Percentiles rank a stretch among this genome's conserved stretches.
phyloP scores from a whole-genome alignment of 2,113 vertebrate species.

The Zosterops borbonicus region DNA sequence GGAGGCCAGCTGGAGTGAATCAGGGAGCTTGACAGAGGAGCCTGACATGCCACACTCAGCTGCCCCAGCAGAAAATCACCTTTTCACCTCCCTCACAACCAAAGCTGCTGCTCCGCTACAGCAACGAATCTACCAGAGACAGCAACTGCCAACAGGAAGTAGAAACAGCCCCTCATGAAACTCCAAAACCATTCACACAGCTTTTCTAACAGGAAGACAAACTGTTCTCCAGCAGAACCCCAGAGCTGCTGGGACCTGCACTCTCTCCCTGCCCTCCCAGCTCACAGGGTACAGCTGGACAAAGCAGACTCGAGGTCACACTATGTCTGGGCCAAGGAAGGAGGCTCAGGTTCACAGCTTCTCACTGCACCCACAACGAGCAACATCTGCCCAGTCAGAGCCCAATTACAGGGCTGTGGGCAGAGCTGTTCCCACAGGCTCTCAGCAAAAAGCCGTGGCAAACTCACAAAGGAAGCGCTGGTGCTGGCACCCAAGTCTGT shows the following conservation, averaged over 20 bases:
- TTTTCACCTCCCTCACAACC: background rate
- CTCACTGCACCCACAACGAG: background rate
- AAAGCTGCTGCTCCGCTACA: background rate
- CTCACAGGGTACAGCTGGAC: background rate
- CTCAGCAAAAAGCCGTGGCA: background rate
- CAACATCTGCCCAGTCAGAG: background rate
- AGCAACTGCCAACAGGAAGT: background rate
- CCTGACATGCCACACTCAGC: accelerated
- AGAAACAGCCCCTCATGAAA: background rate
- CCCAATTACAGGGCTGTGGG: constrained; percentile 3
- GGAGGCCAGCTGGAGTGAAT: background rate
- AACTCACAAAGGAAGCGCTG: background rate
- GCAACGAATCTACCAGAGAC: accelerated
- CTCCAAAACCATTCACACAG: background rate
- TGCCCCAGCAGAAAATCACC: background rate
- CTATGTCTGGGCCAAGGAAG: background rate
- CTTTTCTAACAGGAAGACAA: background rate
- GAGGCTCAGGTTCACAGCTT: background rate
- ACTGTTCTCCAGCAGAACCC: background rate
- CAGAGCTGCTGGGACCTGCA: background rate
- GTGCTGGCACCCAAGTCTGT: accelerated
- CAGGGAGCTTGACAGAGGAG: background rate
- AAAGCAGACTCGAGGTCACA: background rate
- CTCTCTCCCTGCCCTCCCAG: background rate
- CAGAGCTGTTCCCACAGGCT: constrained; percentile 9